phyloP scores from a whole-genome alignment of 1,140 invertebrate species.

The Atta colombica region DNA sequence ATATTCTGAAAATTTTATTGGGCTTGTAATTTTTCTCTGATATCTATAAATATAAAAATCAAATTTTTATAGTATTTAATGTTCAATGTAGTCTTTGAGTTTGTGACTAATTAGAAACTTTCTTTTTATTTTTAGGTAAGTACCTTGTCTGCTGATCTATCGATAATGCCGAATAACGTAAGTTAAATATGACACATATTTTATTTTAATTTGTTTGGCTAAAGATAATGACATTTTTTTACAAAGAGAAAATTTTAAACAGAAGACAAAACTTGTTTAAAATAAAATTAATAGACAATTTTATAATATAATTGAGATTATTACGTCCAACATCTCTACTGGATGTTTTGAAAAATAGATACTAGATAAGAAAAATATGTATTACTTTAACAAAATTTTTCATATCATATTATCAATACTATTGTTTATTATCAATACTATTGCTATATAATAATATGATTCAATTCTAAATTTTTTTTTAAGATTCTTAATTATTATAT shows the following conservation, averaged over 20 bases:
- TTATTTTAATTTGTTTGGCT: conserved; percentile 11
- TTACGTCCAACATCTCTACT: no score
- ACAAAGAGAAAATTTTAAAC: not conserved
- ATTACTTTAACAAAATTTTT: not conserved
- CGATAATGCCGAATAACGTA: not conserved
- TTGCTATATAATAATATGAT: not conserved
- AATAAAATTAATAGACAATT: not conserved
- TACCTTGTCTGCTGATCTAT: conserved; percentile 2
- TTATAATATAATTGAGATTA: not conserved
- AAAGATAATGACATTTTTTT: not conserved
- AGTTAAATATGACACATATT: conserved; percentile 38
- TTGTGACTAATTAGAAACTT: conserved; percentile 28
- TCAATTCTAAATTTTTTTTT: not conserved
- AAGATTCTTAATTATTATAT: not conserved
- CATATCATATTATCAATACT: not conserved
- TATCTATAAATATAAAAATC: not conserved
- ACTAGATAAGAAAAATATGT: not conserved
- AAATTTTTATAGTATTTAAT: not conserved
- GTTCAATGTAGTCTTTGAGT: not conserved
- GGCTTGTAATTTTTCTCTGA: not conserved
- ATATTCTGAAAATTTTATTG: not conserved
- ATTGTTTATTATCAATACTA: not conserved
- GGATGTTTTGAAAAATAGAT: not conserved
- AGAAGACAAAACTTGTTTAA: not conserved
- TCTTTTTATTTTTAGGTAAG: conserved; percentile 75